Base-by-base conservation (phyloP, 2,797 vertebrate species). In the Aphelocoma californica region DNA sequence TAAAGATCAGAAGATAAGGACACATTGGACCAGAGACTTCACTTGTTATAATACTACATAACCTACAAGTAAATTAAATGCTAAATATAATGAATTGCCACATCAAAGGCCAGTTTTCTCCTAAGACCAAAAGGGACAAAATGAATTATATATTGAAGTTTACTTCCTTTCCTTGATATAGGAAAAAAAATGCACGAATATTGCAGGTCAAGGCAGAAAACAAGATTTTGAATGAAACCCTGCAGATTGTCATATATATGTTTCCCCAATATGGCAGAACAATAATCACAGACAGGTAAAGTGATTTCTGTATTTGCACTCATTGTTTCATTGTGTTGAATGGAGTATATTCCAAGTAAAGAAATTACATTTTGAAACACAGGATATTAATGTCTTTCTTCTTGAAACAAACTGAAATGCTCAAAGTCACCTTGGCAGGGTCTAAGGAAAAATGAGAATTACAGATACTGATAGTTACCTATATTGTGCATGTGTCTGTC, bases 381-480 rank as follows among this genome's bases (percentile, higher is more conserved):
- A 12, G 4, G 18, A 36, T 92, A 44, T 84, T 67, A 88, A 86
- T 70, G 21, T 69, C n/a, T 94, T 40, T 88, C 61, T 77, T 95
- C 89, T 93, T 38, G 64, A 95, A 96, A 65, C 62, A 88, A 65
- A 90, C 19, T 51, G 42, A 86, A 92, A 96, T 88, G 11, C 2
- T 94, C 18, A 45, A 45, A 38, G 4, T 58, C n/a, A 26, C 81
- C 60, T 88, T 79, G 18, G 2, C 32, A 67, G 10, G 17, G 29
- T 87, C 44, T 81, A 44, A 38, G 62, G 47, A 81, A 90, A 78
- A 80, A 62, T 61, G 24, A 24, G 10, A 47, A 40, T 75, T 60
- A 69, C 18, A 65, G 38, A 32, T 42, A 29, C 1, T 16, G 16
- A 17, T 36, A 81, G 7, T 79, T 66, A 69, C 7, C 67, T 18